Conservation (phyloP, 2,113 vertebrate species). For the Pholis gunnellus region DNA sequence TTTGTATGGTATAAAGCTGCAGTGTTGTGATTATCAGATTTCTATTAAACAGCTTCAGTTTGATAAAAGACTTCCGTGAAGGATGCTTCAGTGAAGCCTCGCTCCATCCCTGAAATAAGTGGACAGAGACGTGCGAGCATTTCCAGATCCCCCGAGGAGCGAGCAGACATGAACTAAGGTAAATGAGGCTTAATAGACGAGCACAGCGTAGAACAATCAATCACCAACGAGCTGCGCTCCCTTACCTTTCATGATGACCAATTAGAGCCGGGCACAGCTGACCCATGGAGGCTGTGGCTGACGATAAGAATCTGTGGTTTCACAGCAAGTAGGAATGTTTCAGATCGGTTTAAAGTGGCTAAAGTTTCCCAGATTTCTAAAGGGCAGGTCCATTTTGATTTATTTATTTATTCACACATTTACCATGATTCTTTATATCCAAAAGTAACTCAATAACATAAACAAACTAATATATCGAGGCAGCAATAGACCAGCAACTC, state of each 20-base stretch:
- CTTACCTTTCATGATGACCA: background rate
- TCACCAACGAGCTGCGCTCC: background rate
- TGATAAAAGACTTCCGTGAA: background rate
- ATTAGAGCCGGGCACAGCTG: background rate
- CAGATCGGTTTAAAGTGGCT: background rate
- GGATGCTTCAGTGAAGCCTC: background rate
- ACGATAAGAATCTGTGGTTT: background rate
- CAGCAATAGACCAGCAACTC: no score
- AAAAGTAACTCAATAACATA: no score
- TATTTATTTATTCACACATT: no score
- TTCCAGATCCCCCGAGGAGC: background rate
- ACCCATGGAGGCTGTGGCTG: background rate
- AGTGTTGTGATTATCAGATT: background rate
- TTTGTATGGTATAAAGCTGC: no score
- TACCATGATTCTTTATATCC: no score
- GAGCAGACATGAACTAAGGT: background rate
- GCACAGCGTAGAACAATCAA: background rate
- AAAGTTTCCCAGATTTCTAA: background rate
- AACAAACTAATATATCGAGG: no score
- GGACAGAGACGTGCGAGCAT: background rate
- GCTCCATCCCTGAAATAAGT: background rate
- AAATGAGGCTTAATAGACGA: background rate
- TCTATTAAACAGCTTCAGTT: background rate
- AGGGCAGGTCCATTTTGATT: background rate
- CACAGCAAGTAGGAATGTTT: background rate